A percentile compares a stretch with the other conserved stretches of the same genome.
Evolutionary conservation across 2,888 invertebrate genomes (phyloP).

Genomic region (Nesidiocoris tenuis): DNA sequence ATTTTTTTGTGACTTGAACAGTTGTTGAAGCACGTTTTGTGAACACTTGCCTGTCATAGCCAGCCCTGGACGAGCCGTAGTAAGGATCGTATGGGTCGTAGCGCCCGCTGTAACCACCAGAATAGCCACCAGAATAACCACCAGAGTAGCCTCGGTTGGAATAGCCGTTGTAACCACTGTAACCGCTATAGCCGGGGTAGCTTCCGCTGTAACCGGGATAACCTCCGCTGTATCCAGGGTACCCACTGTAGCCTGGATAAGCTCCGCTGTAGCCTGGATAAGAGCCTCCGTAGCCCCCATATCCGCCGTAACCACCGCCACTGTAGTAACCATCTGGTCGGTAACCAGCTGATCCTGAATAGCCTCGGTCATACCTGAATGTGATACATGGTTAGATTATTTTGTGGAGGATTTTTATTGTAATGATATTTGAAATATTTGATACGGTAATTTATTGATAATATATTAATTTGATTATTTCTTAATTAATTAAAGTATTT

Average conservation of each 20-base stretch:
- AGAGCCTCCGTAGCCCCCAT: slow-evolving; percentile 15
- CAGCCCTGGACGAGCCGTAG: slow-evolving; percentile 26
- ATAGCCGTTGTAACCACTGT: slow-evolving; percentile 10
- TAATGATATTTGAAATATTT: too few species aligned
- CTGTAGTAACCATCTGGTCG: slow-evolving; percentile 25
- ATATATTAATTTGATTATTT: too few species aligned
- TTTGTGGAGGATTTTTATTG: too few species aligned
- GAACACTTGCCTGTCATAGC: slow-evolving; percentile 38
- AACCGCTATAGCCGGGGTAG: slow-evolving; percentile 18
- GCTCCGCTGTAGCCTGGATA: slow-evolving; percentile 21
- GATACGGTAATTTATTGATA: too few species aligned
- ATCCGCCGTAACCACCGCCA: neutral
- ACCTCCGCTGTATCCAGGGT: slow-evolving; percentile 1
- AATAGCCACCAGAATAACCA: slow-evolving; percentile 9
- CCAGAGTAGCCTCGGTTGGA: slow-evolving; percentile 8
- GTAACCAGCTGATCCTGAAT: neutral
- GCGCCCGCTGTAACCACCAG: slow-evolving; percentile 12
- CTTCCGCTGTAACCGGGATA: slow-evolving; percentile 22
- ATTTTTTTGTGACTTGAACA: slow-evolving; percentile 24
- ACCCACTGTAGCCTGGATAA: slow-evolving; percentile 28
- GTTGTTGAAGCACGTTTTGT: slow-evolving; percentile 12
- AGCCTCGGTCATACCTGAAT: neutral
- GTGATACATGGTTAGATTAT: too few species aligned
- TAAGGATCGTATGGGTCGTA: slow-evolving; percentile 44
- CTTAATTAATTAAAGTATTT: too few species aligned